A percentile compares a stretch with the other conserved stretches of the same genome.
These are phyloP conservation scores for Gila robusta DNA, from an alignment of 2,797 vertebrate genomes.

Conservation along the genomic window DNA sequence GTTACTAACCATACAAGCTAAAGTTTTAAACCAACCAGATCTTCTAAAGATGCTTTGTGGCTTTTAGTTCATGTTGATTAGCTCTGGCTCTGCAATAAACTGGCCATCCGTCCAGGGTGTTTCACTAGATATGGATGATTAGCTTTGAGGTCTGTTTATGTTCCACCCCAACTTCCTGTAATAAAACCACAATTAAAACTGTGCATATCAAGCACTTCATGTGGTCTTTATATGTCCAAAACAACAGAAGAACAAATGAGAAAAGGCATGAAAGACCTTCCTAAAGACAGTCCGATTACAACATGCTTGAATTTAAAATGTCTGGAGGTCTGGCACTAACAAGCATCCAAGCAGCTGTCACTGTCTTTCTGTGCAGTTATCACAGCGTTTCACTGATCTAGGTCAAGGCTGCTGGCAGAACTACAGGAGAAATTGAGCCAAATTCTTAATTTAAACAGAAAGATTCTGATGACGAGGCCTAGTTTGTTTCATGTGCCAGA, in stretches of 20 bases:
- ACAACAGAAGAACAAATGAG: neutral
- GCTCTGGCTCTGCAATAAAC: too few relatives aligned
- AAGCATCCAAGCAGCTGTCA: slow-evolving; percentile 55
- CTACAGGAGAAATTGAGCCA: slow-evolving; percentile 28
- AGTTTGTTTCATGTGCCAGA: slow-evolving; percentile 24
- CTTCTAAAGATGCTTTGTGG: too few relatives aligned
- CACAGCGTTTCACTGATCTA: slow-evolving; percentile 47
- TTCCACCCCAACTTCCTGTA: neutral
- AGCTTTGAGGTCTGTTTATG: neutral
- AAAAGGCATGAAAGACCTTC: neutral
- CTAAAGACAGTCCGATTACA: slow-evolving; percentile 7
- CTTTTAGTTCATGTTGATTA: too few relatives aligned
- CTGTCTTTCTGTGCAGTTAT: slow-evolving; percentile 45
- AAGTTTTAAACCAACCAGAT: too few relatives aligned
- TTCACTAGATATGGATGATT: neutral
- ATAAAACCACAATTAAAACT: neutral
- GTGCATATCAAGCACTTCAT: neutral
- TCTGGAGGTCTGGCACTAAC: slow-evolving; percentile 43
- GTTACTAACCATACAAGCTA: too few relatives aligned
- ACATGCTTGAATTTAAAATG: slow-evolving; percentile 37
- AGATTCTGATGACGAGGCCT: slow-evolving; percentile 15
- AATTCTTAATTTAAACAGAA: slow-evolving; percentile 49
- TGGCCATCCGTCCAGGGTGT: too few relatives aligned
- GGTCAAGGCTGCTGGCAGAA: slow-evolving; percentile 55
- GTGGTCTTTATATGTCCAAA: neutral